These are phyloP conservation scores for Raillietiella orientalis DNA, from an alignment of 2,888 invertebrate genomes.

Conservation along the genomic window DNA sequence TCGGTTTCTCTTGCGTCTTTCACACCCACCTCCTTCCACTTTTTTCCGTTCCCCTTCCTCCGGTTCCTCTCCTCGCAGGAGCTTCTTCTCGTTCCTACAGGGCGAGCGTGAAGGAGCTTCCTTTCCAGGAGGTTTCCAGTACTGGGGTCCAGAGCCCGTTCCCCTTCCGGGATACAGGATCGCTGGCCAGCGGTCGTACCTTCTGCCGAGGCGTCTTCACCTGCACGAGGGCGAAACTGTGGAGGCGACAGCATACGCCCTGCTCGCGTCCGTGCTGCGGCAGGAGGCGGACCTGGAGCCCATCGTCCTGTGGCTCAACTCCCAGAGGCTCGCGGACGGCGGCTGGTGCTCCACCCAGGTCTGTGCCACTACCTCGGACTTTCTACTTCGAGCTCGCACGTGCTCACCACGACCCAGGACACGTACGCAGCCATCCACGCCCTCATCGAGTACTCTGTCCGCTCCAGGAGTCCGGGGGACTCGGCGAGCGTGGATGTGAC, in stretches of 20 bases:
- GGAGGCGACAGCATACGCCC: slow-evolving; percentile 67
- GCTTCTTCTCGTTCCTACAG: too few relatives aligned
- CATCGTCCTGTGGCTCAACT: slow-evolving; percentile 66
- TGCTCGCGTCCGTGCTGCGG: slow-evolving; percentile 54
- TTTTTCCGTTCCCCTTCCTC: too few relatives aligned
- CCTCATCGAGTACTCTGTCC: slow-evolving; percentile 54
- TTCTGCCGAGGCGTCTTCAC: slow-evolving; percentile 54
- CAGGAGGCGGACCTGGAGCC: slow-evolving; percentile 47
- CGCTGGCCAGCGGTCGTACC: slow-evolving; percentile 69
- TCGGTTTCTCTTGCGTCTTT: slow-evolving; percentile 4
- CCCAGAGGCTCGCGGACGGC: slow-evolving; percentile 50
- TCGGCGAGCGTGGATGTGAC: slow-evolving; percentile 40
- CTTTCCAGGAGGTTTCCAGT: slow-evolving; percentile 32
- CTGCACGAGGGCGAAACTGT: slow-evolving; percentile 66
- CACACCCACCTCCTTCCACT: background rate
- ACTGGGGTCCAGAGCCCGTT: slow-evolving; percentile 48
- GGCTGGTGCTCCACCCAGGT: slow-evolving; percentile 68
- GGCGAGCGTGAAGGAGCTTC: too few relatives aligned
- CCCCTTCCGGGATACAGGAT: slow-evolving; percentile 50
- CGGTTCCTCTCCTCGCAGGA: too few relatives aligned
- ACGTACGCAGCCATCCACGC: slow-evolving; percentile 26
- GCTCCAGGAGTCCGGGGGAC: slow-evolving; percentile 49
- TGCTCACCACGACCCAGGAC: slow-evolving; percentile 8
- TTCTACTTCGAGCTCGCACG: slow-evolving; percentile 1
- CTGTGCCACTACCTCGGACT: background rate